phyloP scores from a whole-genome alignment of 2,113 vertebrate genomes.

The Lepidothrix coronata region DNA sequence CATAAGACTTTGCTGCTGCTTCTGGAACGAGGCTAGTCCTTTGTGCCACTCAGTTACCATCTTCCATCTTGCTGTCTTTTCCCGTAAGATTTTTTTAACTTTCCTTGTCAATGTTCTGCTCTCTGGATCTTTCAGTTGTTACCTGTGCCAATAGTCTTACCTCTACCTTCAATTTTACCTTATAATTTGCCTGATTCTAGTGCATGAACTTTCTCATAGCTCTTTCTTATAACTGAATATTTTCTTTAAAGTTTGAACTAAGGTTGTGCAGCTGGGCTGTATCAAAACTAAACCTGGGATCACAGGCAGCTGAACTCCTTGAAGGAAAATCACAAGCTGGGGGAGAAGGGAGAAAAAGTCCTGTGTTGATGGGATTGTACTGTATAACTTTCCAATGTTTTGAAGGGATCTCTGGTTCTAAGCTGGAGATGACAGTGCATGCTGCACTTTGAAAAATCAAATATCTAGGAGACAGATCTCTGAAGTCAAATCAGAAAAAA shows the following conservation, averaged over 20 bases:
- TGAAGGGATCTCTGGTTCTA: not conserved
- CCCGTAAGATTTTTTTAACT: not conserved
- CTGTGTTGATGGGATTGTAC: not conserved
- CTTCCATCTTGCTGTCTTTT: not conserved
- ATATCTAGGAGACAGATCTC: not conserved
- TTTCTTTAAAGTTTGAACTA: constrained; percentile 25
- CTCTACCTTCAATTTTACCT: not conserved
- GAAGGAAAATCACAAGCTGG: not conserved
- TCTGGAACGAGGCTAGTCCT: not conserved
- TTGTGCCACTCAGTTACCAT: not conserved
- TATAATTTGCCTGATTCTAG: not conserved
- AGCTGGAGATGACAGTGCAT: not conserved
- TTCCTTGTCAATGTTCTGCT: not conserved
- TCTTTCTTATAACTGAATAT: not conserved
- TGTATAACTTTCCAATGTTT: not conserved
- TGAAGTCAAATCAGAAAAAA: constrained; percentile 12
- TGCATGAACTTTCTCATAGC: not conserved
- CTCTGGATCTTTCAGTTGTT: not conserved
- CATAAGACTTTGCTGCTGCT: not conserved
- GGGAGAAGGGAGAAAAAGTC: not conserved
- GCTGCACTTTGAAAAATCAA: not conserved
- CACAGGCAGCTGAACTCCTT: constrained; percentile 32
- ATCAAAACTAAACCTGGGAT: constrained; percentile 49
- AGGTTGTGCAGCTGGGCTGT: constrained; percentile 36
- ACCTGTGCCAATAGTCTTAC: not conserved